Conservation (phyloP, 2,888 invertebrate genomes). For the Aleiodes alternator region DNA sequence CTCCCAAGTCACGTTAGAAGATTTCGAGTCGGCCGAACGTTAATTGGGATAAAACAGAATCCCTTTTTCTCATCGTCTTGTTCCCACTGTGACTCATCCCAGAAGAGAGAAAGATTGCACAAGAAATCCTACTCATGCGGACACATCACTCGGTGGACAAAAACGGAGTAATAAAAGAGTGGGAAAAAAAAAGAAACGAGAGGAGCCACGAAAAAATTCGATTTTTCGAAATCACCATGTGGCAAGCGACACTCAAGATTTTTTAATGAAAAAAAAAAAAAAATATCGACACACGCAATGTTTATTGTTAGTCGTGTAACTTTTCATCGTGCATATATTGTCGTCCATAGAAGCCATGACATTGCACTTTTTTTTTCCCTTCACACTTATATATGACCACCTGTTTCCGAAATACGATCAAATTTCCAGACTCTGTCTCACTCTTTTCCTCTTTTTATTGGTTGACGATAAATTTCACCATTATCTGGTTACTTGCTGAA, state of each 20-base stretch:
- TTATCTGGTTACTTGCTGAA: slow-evolving; percentile 17
- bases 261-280: slow-evolving; percentile 1
- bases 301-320: slow-evolving; percentile 17
- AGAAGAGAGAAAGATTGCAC: slow-evolving; percentile 31
- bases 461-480: slow-evolving; percentile 29
- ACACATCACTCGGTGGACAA: slow-evolving; percentile 8
- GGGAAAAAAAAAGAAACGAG: slow-evolving; percentile 25
- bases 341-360: slow-evolving; percentile 36
- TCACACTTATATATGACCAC: slow-evolving; percentile 45
- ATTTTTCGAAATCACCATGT: slow-evolving; percentile 18
- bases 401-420: slow-evolving; percentile 55
- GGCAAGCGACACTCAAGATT: slow-evolving; percentile 22
- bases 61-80: slow-evolving; percentile 14
- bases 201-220: slow-evolving; percentile 23
- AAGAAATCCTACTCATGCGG: slow-evolving; percentile 26
- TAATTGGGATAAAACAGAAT: slow-evolving; percentile 52
- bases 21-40: slow-evolving; percentile 37
- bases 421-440: slow-evolving; percentile 25
- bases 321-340: slow-evolving; percentile 9
- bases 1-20: slow-evolving; percentile 27
- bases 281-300: slow-evolving; percentile 29
- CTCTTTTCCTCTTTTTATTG: slow-evolving; percentile 16
- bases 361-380: not conserved
- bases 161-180: slow-evolving; percentile 9
- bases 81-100: slow-evolving; percentile 47